These are phyloP conservation scores for Heteractis magnifica DNA, from an alignment of 92 coral and sea anemone species.

Conservation along the genomic window DNA sequence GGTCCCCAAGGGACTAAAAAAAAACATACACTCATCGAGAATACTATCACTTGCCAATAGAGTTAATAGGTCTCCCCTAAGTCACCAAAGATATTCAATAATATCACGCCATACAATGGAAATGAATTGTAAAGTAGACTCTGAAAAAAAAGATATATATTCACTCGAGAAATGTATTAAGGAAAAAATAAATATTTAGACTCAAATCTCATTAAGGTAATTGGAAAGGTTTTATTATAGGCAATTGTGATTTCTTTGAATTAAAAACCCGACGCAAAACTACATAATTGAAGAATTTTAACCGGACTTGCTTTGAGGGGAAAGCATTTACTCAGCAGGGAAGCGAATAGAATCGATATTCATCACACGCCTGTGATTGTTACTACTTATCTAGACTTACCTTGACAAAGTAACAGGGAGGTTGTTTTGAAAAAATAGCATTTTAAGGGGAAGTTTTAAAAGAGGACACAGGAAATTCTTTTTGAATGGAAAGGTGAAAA, in stretches of 20 bases:
- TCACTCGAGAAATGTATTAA: slow-evolving; percentile 27
- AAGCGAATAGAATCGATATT: background rate
- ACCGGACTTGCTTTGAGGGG: background rate
- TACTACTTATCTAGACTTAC: background rate
- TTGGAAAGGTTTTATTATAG: slow-evolving; percentile 3
- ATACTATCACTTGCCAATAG: background rate
- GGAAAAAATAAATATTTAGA: slow-evolving; percentile 5
- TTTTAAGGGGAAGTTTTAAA: background rate
- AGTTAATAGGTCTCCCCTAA: background rate
- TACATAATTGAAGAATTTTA: background rate
- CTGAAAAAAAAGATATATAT: slow-evolving; percentile 19
- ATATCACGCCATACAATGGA: slow-evolving; percentile 3
- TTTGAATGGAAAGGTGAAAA: background rate
- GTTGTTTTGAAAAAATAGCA: background rate
- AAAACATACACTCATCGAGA: background rate
- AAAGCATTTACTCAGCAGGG: background rate
- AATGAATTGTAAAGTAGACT: slow-evolving; percentile 30
- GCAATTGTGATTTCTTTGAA: slow-evolving; percentile 11
- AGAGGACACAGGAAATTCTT: background rate
- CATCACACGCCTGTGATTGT: background rate
- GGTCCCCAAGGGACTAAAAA: slow-evolving; percentile 1
- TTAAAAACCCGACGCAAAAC: background rate
- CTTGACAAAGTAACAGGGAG: background rate
- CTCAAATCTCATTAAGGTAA: slow-evolving; percentile 2
- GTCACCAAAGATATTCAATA: background rate